Conservation (phyloP, 2,888 invertebrate genomes). For the Agrotis clavis region DNA sequence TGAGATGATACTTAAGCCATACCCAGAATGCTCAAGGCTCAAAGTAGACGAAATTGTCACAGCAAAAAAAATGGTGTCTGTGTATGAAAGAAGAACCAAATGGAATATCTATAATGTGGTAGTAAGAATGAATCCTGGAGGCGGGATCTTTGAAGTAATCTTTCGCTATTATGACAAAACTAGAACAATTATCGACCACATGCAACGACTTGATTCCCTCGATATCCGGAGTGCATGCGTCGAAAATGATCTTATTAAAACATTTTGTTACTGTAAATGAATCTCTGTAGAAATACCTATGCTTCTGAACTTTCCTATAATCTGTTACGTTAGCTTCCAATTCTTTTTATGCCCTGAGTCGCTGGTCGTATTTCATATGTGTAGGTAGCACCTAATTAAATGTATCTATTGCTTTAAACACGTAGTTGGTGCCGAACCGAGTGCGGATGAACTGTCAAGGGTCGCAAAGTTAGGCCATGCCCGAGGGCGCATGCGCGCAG, state of each 20-base stretch:
- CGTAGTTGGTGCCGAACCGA: conserved; percentile 8
- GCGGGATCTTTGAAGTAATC: conserved; percentile 36
- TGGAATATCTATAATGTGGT: conserved; percentile 42
- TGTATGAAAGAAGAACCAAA: conserved; percentile 23
- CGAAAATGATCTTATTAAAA: conserved; percentile 16
- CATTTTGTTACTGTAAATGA: conserved; percentile 46
- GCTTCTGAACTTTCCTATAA: neutral
- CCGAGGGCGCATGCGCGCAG: conserved; percentile 81
- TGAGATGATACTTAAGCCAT: conserved; percentile 10
- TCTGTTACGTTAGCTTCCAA: neutral
- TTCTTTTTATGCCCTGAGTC: no score
- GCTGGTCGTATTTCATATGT: neutral
- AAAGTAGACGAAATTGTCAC: conserved; percentile 29
- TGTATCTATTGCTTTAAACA: conserved; percentile 12
- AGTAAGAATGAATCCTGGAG: conserved; percentile 43
- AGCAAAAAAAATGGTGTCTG: conserved; percentile 39
- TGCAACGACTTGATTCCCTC: conserved; percentile 42
- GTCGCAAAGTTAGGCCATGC: conserved; percentile 9
- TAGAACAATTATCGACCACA: conserved; percentile 20
- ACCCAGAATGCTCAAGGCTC: conserved; percentile 41
- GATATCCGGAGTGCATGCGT: conserved; percentile 26
- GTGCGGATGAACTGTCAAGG: conserved; percentile 29
- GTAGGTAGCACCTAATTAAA: conserved; percentile 6
- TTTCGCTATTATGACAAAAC: conserved; percentile 2
- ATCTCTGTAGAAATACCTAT: neutral